Conservation (phyloP, 92 coral and sea anemone genomes). For the Umimayanthus chanpuru region DNA sequence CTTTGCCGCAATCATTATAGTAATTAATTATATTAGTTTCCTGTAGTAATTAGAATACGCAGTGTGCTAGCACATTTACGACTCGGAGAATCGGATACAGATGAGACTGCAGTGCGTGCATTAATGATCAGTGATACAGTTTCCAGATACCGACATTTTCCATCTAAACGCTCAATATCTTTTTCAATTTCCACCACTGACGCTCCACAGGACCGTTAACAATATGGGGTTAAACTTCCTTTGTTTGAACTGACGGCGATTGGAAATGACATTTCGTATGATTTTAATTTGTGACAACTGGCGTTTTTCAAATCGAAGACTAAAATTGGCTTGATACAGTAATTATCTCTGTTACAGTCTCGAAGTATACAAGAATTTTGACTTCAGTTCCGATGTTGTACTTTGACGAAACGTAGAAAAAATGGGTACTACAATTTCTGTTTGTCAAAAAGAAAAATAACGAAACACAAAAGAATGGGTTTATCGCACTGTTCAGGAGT, state of each 20-base stretch:
- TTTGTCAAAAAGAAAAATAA: too few species aligned
- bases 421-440: neutral
- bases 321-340: too few species aligned
- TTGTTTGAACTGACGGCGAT: neutral
- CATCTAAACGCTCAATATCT: neutral
- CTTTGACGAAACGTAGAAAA: too few species aligned
- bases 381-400: neutral
- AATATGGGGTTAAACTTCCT: neutral
- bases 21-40: too few species aligned
- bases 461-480: neutral
- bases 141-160: neutral
- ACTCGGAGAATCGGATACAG: neutral
- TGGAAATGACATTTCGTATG: neutral
- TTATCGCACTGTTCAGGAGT: neutral
- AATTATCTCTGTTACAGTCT: neutral
- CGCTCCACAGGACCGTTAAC: neutral
- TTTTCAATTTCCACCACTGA: neutral
- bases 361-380: neutral
- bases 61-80: neutral
- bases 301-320: too few species aligned
- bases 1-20: neutral
- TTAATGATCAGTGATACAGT: neutral
- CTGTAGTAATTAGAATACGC: too few species aligned
- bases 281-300: neutral
- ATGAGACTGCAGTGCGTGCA: neutral